Base-by-base conservation (phyloP, 2,888 invertebrate species). In the Coelinius sp. region DNA sequence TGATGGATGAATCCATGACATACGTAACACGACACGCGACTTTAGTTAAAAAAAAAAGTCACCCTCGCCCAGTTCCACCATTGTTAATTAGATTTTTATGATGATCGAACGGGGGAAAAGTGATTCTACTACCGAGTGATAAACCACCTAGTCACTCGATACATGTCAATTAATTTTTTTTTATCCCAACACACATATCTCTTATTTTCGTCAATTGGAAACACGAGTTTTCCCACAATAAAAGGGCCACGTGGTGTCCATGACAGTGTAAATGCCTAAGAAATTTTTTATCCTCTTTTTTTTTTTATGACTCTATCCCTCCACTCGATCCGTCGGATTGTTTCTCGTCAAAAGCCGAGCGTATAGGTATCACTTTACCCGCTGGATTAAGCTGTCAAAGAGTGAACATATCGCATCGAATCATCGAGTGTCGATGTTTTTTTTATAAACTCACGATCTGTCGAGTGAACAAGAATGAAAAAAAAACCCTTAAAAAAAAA, bases 31-130 rank as follows among this genome's bases (percentile, higher is more conserved):
- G 83, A 83, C 78, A 80, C 78, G 77, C 74, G 73, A 72, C 63
- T 72, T 22, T 64, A 44, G 41, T 22, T 46, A 68, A 46, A 62
- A 75, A 76, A 75, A 71, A 66, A 72, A 59, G 79, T 80, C 77
- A 52, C 53, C n/a, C 46, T 56, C 22, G 7, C 31, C 38, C 25
- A 41, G 17, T 53, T 20, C 53, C 14, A 31, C 22, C 64, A 80
- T 82, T 83, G 83, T 84, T 84, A 82, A 84, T 84, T 81, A 77
- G 79, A 79, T 81, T 83, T 83, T 84, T 83, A 84, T 84, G 80
- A 81, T 78, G 80, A 79, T 79, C 77, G 78, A 82, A 82, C 77
- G 77, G 69, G 76, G 75, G 72, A 76, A 76, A 78, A 78, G 76
- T 74, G 71, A 70, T 67, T 73, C 46, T 8, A 14, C 25, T 56